Conservation (phyloP, 2,113 vertebrate genomes). For the Apodemus sylvaticus region DNA sequence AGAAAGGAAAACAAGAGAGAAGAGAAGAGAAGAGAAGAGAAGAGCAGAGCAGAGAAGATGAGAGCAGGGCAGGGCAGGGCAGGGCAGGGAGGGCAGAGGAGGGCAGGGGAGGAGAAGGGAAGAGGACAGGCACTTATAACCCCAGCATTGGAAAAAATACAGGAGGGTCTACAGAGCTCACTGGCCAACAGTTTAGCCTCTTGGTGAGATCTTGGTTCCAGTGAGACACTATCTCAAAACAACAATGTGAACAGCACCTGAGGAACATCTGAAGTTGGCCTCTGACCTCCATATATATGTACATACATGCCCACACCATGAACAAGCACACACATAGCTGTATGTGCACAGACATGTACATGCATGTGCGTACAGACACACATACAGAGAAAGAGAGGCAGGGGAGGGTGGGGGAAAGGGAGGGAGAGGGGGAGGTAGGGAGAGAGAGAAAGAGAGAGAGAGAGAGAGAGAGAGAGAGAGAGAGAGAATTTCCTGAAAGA, state of each 20-base stretch:
- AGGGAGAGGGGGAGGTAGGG: neutral
- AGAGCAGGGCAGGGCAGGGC: too few relatives aligned
- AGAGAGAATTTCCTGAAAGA: neutral
- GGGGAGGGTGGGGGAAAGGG: neutral
- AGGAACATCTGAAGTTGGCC: neutral
- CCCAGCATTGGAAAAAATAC: neutral
- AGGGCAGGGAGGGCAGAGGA: too few relatives aligned
- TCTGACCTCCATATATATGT: neutral
- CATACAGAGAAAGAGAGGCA: neutral
- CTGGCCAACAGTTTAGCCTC: neutral
- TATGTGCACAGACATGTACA: neutral
- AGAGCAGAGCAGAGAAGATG: accelerated
- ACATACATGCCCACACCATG: neutral
- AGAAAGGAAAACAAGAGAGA: too few relatives aligned
- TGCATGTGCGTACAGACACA: neutral
- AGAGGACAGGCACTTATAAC: neutral
- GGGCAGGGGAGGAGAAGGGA: neutral
- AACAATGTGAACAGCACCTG: neutral
- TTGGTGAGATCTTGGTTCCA: neutral
- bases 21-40: too few relatives aligned
- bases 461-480: neutral
- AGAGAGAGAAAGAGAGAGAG: neutral
- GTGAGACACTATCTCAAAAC: neutral
- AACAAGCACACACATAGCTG: neutral
- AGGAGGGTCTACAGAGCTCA: neutral